phyloP scores from a whole-genome alignment of 2,888 invertebrate genomes.

The Hybos culiciformis region DNA sequence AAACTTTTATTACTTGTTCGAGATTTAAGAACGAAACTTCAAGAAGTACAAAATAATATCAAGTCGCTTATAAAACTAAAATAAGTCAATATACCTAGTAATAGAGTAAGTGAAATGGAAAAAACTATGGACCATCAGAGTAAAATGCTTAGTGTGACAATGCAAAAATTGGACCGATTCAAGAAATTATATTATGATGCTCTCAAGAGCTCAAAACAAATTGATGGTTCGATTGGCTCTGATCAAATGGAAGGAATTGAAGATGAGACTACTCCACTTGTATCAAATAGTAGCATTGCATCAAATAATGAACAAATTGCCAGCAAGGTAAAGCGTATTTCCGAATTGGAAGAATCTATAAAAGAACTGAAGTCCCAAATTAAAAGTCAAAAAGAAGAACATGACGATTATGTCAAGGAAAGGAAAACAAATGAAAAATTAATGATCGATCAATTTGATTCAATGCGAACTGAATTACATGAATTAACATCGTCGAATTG shows the following conservation, averaged over 20 bases:
- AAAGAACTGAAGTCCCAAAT: constrained; percentile 50
- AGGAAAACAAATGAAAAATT: constrained; percentile 72
- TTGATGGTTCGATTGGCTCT: constrained; percentile 17
- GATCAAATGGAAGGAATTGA: constrained; percentile 28
- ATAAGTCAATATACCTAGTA: constrained; percentile 48
- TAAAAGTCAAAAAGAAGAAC: constrained; percentile 64
- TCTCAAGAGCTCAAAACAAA: constrained; percentile 31
- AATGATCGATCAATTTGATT: constrained; percentile 69
- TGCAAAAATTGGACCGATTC: constrained; percentile 80
- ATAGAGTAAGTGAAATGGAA: constrained; percentile 60
- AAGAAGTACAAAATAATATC: constrained; percentile 50
- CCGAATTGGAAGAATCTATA: constrained; percentile 40
- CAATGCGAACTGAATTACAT: constrained; percentile 59
- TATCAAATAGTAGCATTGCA: constrained; percentile 15
- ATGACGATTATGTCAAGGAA: constrained; percentile 72
- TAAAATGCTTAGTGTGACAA: constrained; percentile 66
- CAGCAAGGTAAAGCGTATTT: constrained; percentile 39
- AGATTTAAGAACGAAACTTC: constrained; percentile 70
- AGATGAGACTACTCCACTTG: constrained; percentile 16
- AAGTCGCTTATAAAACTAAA: constrained; percentile 52
- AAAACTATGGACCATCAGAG: constrained; percentile 65
- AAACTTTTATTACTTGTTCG: constrained; percentile 70
- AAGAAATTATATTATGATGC: constrained; percentile 62
- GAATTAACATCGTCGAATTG: constrained; percentile 63
- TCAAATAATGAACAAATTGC: constrained; percentile 33